Base-by-base conservation (phyloP, 1,140 invertebrate species). In the Oncopeltus fasciatus region DNA sequence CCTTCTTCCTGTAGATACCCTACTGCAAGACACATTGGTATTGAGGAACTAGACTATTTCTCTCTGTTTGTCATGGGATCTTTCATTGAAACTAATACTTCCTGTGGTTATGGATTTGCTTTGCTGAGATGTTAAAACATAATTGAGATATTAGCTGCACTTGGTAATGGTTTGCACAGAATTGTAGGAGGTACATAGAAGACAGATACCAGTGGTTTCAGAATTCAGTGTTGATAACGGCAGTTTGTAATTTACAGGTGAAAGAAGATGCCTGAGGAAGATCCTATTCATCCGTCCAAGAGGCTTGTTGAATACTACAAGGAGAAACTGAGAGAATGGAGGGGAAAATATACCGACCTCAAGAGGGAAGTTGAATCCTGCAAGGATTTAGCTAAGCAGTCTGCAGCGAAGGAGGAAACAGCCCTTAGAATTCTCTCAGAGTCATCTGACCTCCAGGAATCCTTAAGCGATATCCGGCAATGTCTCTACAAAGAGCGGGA, bases 401-500 rank as follows among this genome's bases (percentile, higher is more conserved):
- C 59, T 12, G 59, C 58, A 21, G 58, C 59, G 18, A 56, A 49
- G 14, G 63, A 64, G 44, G 33, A 51, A 11, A 27, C 56, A 28
- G 24, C 46, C n/a, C 29, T 60, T 9, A 56, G 47, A 60, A 49
- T 27, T 2, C 20, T 53, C 12, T 2, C 20, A 29, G 62, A 65
- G 24, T 60, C 63, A 0, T 53, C 44, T 4, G 57, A 31, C 1
- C 62, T 67, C 12, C 64, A 61, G 20, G 24, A 64, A 44, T 20
- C 57, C 2, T 12, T 67, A 5, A 65, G 64, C 57, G 65, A 66
- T 14, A 53, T 66, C 5, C 61, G 65, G 47, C 47, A 57, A 16
- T 63, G 57, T 28, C 43, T 68, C 2, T 64, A 63, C 27, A 57
- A 64, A 29, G 67, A 68, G 62, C 51, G 63, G 31, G 63, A 64